Percentiles rank a stretch among this genome's conserved stretches.
phyloP scores from a whole-genome alignment of 2,888 invertebrate genomes.

The Hetaerina titia region DNA sequence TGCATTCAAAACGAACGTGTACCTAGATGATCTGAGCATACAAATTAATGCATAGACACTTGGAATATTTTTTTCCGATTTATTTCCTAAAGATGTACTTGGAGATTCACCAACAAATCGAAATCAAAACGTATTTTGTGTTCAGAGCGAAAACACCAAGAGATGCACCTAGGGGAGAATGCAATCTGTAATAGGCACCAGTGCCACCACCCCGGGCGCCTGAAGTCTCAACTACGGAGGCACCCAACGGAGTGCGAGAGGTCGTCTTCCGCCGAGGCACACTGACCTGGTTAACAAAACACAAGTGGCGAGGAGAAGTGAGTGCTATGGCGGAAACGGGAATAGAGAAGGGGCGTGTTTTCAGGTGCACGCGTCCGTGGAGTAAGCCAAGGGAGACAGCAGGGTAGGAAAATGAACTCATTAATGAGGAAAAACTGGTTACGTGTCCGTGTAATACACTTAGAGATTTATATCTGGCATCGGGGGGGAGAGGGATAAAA shows the following conservation, averaged over 20 bases:
- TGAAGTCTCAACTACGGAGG: slow-evolving; percentile 77
- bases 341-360: not conserved
- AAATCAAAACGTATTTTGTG: no score
- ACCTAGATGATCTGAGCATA: no score
- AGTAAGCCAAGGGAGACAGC: not conserved
- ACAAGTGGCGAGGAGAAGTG: not conserved
- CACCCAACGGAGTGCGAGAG: not conserved
- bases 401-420: not conserved
- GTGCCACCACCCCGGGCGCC: not conserved
- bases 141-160: no score
- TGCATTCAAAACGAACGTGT: no score
- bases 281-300: not conserved
- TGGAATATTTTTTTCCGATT: no score
- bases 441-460: not conserved
- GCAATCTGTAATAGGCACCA: no score
- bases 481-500: not conserved
- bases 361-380: not conserved
- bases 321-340: not conserved
- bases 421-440: not conserved
- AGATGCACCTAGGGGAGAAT: no score
- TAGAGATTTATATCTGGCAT: not conserved
- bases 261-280: not conserved
- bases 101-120: no score
- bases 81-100: no score
- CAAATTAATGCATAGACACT: no score